A percentile compares a stretch with the other conserved stretches of the same genome.
These are phyloP conservation scores for Chrysolina haemoptera DNA, from an alignment of 2,888 invertebrate species.

Conservation along the genomic window DNA sequence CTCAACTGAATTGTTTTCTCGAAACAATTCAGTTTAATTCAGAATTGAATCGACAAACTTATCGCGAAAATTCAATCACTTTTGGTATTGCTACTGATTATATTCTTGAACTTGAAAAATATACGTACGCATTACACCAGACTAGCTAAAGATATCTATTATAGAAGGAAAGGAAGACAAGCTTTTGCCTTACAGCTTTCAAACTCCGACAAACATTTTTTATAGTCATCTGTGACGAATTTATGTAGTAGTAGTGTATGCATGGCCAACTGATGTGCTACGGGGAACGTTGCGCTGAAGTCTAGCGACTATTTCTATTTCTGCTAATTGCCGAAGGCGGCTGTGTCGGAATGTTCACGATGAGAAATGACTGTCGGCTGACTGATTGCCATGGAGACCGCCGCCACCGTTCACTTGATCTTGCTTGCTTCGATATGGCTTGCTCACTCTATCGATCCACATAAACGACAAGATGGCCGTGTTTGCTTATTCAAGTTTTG, in stretches of 20 bases:
- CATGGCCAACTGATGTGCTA: no score
- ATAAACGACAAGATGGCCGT: conserved; percentile 58
- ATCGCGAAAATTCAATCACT: no score
- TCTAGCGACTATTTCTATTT: conserved; percentile 68
- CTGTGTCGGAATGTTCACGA: conserved; percentile 66
- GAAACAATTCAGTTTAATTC: no score
- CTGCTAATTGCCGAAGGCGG: conserved; percentile 70
- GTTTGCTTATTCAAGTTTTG: conserved; percentile 39
- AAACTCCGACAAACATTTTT: no score
- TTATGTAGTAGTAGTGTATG: no score
- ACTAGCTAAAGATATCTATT: no score
- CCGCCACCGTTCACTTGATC: conserved; percentile 60
- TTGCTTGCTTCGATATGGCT: conserved; percentile 46
- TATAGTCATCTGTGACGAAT: no score
- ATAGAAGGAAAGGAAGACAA: no score
- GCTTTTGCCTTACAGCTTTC: no score
- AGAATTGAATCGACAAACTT: no score
- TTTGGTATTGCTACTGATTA: no score
- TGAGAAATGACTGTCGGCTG: conserved; percentile 68
- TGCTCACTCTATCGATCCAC: conserved; percentile 57
- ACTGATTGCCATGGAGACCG: conserved; percentile 69
- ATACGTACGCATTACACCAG: neutral
- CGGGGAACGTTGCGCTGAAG: conserved; percentile 43
- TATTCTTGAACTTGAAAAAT: neutral
- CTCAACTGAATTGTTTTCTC: no score